These are phyloP conservation scores for Platycheirus albimanus DNA, from an alignment of 2,888 invertebrate species.

Conservation along the genomic window DNA sequence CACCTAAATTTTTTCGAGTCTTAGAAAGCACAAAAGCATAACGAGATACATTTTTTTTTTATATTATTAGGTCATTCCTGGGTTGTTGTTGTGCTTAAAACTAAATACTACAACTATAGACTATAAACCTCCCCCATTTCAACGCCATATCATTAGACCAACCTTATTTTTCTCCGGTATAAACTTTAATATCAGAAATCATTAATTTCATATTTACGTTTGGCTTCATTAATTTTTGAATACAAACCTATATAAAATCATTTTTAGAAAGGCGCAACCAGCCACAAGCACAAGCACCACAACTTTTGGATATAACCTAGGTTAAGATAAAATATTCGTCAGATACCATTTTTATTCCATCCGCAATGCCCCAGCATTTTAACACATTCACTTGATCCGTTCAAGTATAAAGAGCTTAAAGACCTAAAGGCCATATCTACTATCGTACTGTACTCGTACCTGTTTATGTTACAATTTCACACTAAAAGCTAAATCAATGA, in stretches of 20 bases:
- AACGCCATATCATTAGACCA: neutral
- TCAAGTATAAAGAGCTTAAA: slow-evolving; percentile 36
- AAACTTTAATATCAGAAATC: neutral
- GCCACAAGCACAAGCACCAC: slow-evolving; percentile 3
- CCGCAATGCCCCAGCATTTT: neutral
- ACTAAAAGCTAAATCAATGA: slow-evolving; percentile 59
- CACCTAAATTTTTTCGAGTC: too few relatives aligned
- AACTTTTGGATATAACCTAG: neutral
- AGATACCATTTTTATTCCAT: slow-evolving; percentile 2
- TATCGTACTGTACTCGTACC: too few relatives aligned
- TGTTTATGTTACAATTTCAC: slow-evolving; percentile 43
- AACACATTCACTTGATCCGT: slow-evolving; percentile 54
- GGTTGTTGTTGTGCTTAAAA: too few relatives aligned
- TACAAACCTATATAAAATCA: slow-evolving; percentile 17
- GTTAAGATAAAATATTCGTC: slow-evolving; percentile 16
- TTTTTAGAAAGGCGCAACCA: slow-evolving; percentile 33
- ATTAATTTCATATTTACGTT: slow-evolving; percentile 15
- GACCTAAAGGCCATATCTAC: slow-evolving; percentile 46
- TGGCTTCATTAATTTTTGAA: slow-evolving; percentile 15
- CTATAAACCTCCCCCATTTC: neutral
- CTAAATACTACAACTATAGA: too few relatives aligned
- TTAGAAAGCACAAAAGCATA: too few relatives aligned
- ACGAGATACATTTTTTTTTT: too few relatives aligned
- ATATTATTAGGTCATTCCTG: too few relatives aligned
- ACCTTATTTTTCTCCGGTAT: neutral